phyloP scores from a whole-genome alignment of 1,140 invertebrate genomes.

The Druon quercuslanigerum region DNA sequence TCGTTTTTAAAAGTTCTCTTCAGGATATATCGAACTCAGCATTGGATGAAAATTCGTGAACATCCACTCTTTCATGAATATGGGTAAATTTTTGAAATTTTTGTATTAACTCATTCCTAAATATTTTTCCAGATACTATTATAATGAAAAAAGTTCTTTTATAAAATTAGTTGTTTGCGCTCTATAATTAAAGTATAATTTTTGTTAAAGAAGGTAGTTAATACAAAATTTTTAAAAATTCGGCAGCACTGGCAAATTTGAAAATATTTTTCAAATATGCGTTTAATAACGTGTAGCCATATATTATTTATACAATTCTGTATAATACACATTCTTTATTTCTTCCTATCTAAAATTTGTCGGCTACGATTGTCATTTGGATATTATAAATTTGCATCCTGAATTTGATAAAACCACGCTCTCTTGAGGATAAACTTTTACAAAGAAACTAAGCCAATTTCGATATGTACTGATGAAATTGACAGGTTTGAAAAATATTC shows the following conservation, averaged over 20 bases:
- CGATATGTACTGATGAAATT: too few species aligned
- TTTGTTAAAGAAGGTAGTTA: not conserved
- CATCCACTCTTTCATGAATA: not conserved
- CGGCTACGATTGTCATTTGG: slow-evolving; percentile 37
- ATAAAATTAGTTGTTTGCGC: too few species aligned
- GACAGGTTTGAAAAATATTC: too few species aligned
- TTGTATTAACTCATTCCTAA: not conserved
- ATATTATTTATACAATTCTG: not conserved
- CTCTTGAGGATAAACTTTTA: slow-evolving; percentile 29
- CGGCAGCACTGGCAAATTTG: not conserved
- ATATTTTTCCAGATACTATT: not conserved
- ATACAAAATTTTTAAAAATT: not conserved
- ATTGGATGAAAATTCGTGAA: not conserved
- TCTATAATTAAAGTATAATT: too few species aligned
- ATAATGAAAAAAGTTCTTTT: too few species aligned
- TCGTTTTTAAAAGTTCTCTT: slow-evolving; percentile 19
- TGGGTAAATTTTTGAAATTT: not conserved
- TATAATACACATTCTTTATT: not conserved
- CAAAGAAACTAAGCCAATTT: not conserved
- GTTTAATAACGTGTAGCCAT: not conserved
- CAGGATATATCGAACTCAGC: not conserved
- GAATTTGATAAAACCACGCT: slow-evolving; percentile 20
- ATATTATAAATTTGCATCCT: slow-evolving; percentile 34
- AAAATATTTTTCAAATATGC: not conserved
- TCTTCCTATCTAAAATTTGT: slow-evolving; percentile 26